These are phyloP conservation scores for Leptosomus discolor DNA, from an alignment of 2,113 vertebrate genomes.

Conservation along the genomic window DNA sequence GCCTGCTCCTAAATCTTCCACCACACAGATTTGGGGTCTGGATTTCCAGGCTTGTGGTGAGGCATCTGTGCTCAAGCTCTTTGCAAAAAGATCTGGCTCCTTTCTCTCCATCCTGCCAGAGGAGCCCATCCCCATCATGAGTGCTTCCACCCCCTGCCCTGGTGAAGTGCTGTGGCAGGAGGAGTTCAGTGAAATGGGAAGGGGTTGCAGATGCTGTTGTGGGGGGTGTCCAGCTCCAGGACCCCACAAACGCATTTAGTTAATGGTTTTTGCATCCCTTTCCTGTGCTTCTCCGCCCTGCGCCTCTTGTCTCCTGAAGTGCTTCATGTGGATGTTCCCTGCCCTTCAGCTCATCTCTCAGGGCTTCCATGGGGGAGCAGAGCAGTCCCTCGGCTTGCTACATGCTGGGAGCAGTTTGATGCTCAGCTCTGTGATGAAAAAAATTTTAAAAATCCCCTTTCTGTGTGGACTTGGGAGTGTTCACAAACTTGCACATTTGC, in stretches of 20 bases:
- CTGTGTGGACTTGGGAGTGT: fast-evolving
- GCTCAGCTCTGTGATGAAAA: neutral
- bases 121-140: fast-evolving
- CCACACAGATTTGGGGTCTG: neutral
- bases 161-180: fast-evolving
- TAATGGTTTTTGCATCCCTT: neutral
- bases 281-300: neutral
- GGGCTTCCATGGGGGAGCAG: fast-evolving
- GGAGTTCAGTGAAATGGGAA: fast-evolving
- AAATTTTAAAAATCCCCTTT: neutral
- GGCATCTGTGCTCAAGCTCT: neutral
- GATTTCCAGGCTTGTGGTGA: neutral
- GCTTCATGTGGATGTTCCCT: fast-evolving
- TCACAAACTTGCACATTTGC: neutral
- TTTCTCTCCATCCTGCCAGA: neutral
- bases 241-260: neutral
- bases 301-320: fast-evolving
- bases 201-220: neutral
- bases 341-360: neutral
- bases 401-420: fast-evolving
- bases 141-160: neutral
- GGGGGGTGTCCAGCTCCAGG: neutral
- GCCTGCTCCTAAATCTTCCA: neutral
- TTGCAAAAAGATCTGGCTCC: neutral
- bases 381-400: fast-evolving